phyloP scores from a whole-genome alignment of 2,888 invertebrate genomes.

The Stomorhina lunata region DNA sequence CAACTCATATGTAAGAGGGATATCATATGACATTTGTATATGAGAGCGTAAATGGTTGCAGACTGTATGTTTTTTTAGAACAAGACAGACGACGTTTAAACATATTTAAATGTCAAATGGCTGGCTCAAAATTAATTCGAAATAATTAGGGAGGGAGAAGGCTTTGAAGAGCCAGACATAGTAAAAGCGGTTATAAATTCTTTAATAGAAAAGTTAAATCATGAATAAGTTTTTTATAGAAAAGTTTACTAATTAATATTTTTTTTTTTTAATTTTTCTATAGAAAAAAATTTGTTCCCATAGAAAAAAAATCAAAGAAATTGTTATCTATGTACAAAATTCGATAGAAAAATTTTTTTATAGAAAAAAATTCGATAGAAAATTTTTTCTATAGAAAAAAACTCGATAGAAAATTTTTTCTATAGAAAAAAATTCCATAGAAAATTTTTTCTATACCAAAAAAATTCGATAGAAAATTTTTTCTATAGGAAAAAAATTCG shows the following conservation, averaged over 20 bases:
- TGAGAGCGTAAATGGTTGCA: neutral
- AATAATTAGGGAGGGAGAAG: neutral
- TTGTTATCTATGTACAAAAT: neutral
- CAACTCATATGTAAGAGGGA: conserved; percentile 49
- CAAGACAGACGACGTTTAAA: conserved; percentile 20
- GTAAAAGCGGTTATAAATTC: too few relatives aligned
- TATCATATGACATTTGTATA: conserved; percentile 63
- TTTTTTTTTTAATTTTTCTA: neutral
- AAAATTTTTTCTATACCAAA: neutral
- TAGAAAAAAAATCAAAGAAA: too few relatives aligned
- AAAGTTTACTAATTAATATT: too few relatives aligned
- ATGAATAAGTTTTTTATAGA: neutral
- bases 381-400: neutral
- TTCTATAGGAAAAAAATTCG: too few relatives aligned
- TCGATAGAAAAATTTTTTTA: neutral
- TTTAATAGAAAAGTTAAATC: too few relatives aligned
- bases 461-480: neutral
- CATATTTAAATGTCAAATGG: conserved; percentile 66
- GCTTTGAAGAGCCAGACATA: too few relatives aligned
- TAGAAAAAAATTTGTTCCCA: neutral
- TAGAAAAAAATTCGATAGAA: neutral
- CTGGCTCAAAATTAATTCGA: neutral
- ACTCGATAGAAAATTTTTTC: neutral
- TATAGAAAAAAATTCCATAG: neutral
- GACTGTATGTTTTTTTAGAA: neutral